Evolutionary conservation across 2,888 invertebrate species (phyloP).

Genomic region (Lepidonotus clava): DNA sequence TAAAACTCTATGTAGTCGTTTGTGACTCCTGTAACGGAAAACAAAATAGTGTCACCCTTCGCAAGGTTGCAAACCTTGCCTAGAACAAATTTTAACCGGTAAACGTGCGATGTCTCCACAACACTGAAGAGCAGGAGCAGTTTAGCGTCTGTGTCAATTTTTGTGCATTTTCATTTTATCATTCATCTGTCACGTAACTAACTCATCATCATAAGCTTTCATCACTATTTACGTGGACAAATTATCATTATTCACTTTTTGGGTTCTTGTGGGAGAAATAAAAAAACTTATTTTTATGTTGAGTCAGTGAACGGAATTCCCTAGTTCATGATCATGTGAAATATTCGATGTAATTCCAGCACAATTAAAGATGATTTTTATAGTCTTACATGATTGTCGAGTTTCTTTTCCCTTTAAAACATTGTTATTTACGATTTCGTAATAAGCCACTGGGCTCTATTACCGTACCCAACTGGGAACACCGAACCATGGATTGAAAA

Average conservation of each 20-base stretch:
- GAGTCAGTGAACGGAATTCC: not conserved
- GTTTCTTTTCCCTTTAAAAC: too few relatives aligned
- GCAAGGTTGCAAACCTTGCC: too few relatives aligned
- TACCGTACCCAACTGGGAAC: too few relatives aligned
- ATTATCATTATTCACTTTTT: not conserved
- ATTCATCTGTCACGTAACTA: not conserved
- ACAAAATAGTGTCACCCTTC: too few relatives aligned
- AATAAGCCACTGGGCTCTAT: too few relatives aligned
- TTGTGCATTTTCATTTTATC: conserved; percentile 33
- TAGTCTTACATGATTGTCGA: not conserved
- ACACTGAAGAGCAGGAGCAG: not conserved
- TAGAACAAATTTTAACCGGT: too few relatives aligned
- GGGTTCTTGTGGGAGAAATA: not conserved
- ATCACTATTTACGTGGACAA: not conserved
- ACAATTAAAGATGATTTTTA: not conserved
- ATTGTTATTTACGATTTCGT: too few relatives aligned
- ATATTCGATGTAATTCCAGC: not conserved
- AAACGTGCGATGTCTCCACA: not conserved
- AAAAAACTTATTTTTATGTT: not conserved
- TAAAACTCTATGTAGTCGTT: too few relatives aligned
- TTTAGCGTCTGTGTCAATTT: not conserved
- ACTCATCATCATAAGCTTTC: not conserved
- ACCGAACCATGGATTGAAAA: too few relatives aligned
- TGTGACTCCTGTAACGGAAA: too few relatives aligned
- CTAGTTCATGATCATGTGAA: not conserved